These are phyloP conservation scores for Hyaena hyaena DNA, from an alignment of 2,113 vertebrate genomes.

Conservation along the genomic window DNA sequence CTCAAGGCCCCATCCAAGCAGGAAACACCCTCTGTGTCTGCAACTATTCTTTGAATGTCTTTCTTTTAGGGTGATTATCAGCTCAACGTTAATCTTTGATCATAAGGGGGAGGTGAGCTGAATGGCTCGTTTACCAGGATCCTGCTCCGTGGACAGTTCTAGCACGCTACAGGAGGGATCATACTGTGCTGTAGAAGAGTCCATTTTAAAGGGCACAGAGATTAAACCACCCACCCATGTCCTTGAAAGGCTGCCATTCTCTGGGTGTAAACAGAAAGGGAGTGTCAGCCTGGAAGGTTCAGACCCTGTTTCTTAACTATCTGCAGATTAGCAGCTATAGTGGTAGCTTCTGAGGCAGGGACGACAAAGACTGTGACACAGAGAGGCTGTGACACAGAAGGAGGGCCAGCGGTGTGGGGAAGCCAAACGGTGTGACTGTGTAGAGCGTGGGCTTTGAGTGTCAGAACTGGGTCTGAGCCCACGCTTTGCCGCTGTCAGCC, in stretches of 20 bases:
- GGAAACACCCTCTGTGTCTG: background rate
- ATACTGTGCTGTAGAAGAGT: rapidly evolving
- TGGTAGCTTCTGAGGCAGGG: background rate
- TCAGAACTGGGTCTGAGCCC: background rate
- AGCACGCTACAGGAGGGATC: background rate
- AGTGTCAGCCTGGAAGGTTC: background rate
- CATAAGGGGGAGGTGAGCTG: background rate
- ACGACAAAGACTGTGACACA: no score
- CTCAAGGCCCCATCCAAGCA: background rate
- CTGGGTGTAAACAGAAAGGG: background rate
- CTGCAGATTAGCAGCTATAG: background rate
- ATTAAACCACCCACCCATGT: rapidly evolving
- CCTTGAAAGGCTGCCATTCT: background rate
- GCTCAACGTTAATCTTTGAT: background rate
- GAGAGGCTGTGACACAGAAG: background rate
- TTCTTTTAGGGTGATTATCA: background rate
- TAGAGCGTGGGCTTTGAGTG: rapidly evolving
- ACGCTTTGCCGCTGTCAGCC: background rate
- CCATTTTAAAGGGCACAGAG: background rate
- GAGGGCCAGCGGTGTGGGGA: background rate
- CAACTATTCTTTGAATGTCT: background rate
- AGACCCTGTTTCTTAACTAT: background rate
- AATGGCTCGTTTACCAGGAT: background rate
- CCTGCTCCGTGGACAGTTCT: rapidly evolving
- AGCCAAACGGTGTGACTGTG: rapidly evolving